Evolutionary conservation across 1,140 invertebrate genomes (phyloP).

Genomic region (Drosophila sproati): DNA sequence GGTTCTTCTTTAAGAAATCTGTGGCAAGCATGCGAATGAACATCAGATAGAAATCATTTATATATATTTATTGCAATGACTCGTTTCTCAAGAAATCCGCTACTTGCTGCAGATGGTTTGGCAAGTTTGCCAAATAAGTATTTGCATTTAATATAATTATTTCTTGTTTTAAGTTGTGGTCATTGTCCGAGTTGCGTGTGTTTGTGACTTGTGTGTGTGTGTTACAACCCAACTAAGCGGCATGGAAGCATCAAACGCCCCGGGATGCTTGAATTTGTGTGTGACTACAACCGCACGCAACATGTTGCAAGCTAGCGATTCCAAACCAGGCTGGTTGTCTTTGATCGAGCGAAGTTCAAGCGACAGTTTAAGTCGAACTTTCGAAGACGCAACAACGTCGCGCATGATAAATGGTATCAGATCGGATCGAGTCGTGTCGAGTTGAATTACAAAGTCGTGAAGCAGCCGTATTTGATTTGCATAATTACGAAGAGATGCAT

Average conservation of each 20-base stretch:
- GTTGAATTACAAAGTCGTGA: constrained; percentile 5
- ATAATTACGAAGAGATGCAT: constrained; percentile 35
- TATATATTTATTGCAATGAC: no score
- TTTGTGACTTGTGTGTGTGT: not conserved
- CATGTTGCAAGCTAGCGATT: constrained; percentile 33
- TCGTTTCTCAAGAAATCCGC: no score
- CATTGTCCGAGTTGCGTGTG: constrained; percentile 6
- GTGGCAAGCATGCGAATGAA: no score
- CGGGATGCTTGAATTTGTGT: not conserved
- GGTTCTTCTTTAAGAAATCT: no score
- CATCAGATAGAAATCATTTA: no score
- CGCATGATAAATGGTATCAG: constrained; percentile 9
- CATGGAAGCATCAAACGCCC: constrained; percentile 1
- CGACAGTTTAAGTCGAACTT: constrained; percentile 55
- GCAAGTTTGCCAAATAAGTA: not conserved
- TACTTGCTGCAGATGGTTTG: no score
- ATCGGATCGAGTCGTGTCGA: not conserved
- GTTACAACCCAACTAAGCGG: not conserved
- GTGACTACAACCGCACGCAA: constrained; percentile 26
- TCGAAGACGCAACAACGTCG: constrained; percentile 25
- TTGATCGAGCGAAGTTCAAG: not conserved
- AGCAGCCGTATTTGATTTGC: constrained; percentile 29
- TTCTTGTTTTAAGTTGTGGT: constrained; percentile 21
- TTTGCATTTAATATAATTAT: constrained; percentile 1
- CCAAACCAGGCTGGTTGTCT: not conserved